Evolutionary conservation across 2,888 invertebrate species (phyloP), one percentile per base, ranked within the genome.

Genomic region (Ennomos fuscantarius): DNA sequence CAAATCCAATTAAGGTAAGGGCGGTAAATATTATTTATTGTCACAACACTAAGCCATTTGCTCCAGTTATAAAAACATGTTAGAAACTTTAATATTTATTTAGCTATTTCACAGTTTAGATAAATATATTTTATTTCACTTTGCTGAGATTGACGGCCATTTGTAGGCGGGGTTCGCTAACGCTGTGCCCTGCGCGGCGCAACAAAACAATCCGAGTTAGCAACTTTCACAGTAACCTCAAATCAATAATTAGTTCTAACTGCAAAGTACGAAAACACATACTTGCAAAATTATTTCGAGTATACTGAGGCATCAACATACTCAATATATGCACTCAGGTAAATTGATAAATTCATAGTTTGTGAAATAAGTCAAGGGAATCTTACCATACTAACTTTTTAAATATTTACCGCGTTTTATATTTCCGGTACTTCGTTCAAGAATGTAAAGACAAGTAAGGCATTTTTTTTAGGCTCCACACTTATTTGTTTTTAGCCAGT

Each of bases 101-200:
- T 61, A 50, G 35, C 47, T 62, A 31, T 59, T 57, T 67, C 60
- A 58, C 65, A 61, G 65, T 61, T 49, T 66, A 60, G 51, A 66
- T 69, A 70, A 73, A 68, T 69, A 69, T 65, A 68, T 70, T 70
- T 65, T 60, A 69, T 60, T 63, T 68, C 68, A 59, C 65, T 73
- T 64, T 32, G 45, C 71, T 68, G 68, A 69, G 73, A 74, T 80
- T 81, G 86, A 84, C 85, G 83, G 84, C 81, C 82, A 84, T 84
- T 82, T 68, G 76, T 80, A 81, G 88, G 87, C 83, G 89, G 83
- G 83, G 83, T 78, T 76, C 76, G 74, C 74, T 24, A 68, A 78
- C 74, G 76, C 45, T 34, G 2, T 32, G 10, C 37, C 12, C n/a
- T 78, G 75, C 75, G 73, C 73, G 67, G 78, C 73, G 74, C 73